Conservation (phyloP, 2,113 vertebrate genomes). For the Anguilla japonica region DNA sequence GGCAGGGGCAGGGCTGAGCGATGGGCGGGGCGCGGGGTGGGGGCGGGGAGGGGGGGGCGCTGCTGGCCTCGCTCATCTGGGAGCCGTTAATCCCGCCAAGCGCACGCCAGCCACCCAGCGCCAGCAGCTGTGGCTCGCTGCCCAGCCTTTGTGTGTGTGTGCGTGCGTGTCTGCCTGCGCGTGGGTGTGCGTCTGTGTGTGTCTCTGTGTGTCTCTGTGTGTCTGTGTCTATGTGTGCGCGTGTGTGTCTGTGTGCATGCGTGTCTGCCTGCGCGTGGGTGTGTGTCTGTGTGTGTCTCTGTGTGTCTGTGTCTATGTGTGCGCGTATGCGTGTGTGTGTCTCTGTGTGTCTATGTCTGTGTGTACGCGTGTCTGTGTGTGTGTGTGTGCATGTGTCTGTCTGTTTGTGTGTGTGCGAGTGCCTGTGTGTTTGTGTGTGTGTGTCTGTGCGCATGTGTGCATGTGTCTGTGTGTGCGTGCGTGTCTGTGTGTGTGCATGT, state of each 20-base stretch:
- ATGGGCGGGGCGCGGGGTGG: constrained; percentile 2
- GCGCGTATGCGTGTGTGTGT: constrained; percentile 45
- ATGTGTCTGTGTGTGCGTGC: constrained; percentile 34
- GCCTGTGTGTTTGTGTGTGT: constrained; percentile 41
- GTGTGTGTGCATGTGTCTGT: constrained; percentile 28
- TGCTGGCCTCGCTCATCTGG: constrained; percentile 73
- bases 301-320: not conserved
- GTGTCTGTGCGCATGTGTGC: constrained; percentile 31
- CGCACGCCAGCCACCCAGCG: constrained; percentile 71
- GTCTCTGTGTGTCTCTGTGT: constrained; percentile 20
- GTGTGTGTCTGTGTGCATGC: constrained; percentile 40
- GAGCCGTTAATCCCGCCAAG: constrained; percentile 73
- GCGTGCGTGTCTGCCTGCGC: constrained; percentile 29
- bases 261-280: constrained; percentile 34
- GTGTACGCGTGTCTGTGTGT: constrained; percentile 22
- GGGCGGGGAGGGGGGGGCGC: constrained; percentile 39
- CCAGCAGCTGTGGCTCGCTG: constrained; percentile 67
- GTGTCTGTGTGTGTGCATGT: constrained; percentile 32
- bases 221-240: not conserved
- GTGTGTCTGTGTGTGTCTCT: constrained; percentile 21
- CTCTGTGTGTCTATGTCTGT: constrained; percentile 25
- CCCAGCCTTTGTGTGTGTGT: constrained; percentile 59
- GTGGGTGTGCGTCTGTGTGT: constrained; percentile 33
- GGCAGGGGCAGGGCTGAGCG: not conserved
- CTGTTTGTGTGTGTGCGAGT: constrained; percentile 22